Percentiles rank a stretch among this genome's conserved stretches.
Evolutionary conservation across 2,797 vertebrate species (phyloP).

Genomic region (Pipistrellus nathusii): DNA sequence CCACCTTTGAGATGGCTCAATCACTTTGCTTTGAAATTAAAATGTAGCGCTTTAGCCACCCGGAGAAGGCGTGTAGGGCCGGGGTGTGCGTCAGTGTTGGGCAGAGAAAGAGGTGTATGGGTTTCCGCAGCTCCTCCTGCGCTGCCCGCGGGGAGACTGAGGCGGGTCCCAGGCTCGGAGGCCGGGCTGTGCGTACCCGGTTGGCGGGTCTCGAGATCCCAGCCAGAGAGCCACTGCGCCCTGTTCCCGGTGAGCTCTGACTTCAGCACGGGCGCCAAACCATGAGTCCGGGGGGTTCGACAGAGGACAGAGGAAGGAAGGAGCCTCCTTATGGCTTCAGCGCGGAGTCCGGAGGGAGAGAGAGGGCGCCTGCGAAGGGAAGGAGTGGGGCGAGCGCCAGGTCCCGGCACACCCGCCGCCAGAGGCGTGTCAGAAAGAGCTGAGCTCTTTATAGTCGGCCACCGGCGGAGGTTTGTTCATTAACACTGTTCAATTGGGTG

Average conservation of each 20-base stretch:
- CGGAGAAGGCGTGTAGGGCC: background rate
- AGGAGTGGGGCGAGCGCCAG: background rate
- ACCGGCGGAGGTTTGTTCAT: slow-evolving; percentile 19
- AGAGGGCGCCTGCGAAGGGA: background rate
- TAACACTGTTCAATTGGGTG: slow-evolving; percentile 34
- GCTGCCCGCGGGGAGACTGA: background rate
- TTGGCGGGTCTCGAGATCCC: background rate
- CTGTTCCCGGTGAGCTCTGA: background rate
- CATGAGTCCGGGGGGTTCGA: too few species aligned
- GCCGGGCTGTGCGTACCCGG: accelerated
- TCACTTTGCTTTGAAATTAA: slow-evolving; percentile 64
- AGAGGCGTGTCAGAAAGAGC: background rate
- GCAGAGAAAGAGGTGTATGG: background rate
- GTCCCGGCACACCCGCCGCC: background rate
- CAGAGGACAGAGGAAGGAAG: background rate
- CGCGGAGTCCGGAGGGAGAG: background rate
- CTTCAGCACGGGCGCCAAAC: background rate
- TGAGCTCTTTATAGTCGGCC: background rate
- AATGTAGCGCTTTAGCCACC: background rate
- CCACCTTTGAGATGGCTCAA: slow-evolving; percentile 55
- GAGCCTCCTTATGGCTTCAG: background rate
- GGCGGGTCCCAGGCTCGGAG: background rate
- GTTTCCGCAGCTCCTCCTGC: background rate
- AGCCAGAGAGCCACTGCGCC: background rate
- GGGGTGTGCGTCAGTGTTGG: background rate